Percentiles rank a stretch among this genome's conserved stretches.
Evolutionary conservation across 2,113 vertebrate genomes (phyloP).

Genomic region (Malurus alboscapulatus): DNA sequence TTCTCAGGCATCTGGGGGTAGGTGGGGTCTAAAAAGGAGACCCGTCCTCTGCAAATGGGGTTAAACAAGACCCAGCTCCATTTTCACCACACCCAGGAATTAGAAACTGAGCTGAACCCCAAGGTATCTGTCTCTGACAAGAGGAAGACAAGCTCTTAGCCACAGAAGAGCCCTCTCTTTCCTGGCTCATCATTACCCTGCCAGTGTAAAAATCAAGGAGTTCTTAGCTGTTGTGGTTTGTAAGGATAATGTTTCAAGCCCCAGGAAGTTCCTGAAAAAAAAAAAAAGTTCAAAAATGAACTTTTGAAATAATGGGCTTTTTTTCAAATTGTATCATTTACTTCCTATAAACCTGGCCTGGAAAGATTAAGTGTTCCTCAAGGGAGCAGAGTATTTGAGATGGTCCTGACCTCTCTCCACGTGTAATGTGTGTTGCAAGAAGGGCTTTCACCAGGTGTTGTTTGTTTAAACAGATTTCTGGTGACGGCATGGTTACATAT

Average conservation of each 20-base stretch:
- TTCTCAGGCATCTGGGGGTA: not conserved
- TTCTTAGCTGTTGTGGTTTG: not conserved
- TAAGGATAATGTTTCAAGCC: not conserved
- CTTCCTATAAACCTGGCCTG: not conserved
- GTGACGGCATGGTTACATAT: not conserved
- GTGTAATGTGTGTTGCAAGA: not conserved
- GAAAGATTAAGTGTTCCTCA: not conserved
- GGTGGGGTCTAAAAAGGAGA: not conserved
- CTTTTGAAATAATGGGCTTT: not conserved
- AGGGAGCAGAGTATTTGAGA: not conserved
- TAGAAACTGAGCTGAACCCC: not conserved
- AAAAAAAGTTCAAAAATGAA: not conserved
- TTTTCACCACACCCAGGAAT: not conserved
- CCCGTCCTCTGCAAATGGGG: not conserved
- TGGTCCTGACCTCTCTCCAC: not conserved
- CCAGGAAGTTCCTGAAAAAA: not conserved
- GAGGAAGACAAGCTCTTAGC: not conserved
- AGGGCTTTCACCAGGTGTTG: slow-evolving; percentile 35
- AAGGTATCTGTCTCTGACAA: not conserved
- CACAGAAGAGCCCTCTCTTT: not conserved
- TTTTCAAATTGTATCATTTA: not conserved
- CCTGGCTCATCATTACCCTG: fast-evolving
- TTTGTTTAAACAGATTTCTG: slow-evolving; percentile 43
- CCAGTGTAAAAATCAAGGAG: not conserved
- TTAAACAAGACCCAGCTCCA: not conserved